Conservation (phyloP, 2,113 vertebrate genomes). For the Phylloscopus trochilus region DNA sequence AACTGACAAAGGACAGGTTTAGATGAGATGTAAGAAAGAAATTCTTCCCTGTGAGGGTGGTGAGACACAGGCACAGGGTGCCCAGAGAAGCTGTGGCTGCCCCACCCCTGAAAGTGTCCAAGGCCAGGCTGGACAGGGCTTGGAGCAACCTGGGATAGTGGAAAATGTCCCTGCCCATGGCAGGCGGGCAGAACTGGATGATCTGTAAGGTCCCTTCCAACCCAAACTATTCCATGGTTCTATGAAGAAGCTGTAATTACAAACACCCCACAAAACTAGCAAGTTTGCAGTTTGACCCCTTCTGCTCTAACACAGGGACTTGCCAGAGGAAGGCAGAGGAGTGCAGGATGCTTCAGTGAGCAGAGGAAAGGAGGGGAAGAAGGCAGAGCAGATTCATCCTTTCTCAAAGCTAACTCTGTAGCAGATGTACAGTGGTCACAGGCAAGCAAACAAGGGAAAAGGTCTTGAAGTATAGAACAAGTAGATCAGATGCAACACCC, state of each 20-base stretch:
- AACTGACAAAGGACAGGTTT: background rate
- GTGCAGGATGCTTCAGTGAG: background rate
- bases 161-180: background rate
- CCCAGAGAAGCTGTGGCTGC: background rate
- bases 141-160: background rate
- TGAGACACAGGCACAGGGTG: background rate
- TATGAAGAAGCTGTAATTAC: background rate
- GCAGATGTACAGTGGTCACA: conserved; percentile 29
- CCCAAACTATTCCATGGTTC: background rate
- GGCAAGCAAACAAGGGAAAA: conserved; percentile 10
- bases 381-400: background rate
- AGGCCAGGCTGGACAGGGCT: background rate
- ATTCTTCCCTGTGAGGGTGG: background rate
- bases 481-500: background rate
- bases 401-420: background rate
- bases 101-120: background rate
- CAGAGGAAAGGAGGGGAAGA: background rate
- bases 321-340: background rate
- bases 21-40: background rate
- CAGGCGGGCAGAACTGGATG: background rate
- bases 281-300: background rate
- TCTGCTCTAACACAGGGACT: background rate
- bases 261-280: background rate
- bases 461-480: conserved; percentile 5
- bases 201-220: background rate